These are phyloP conservation scores for Grallaria varia DNA, from an alignment of 2,113 vertebrate species.

Conservation along the genomic window DNA sequence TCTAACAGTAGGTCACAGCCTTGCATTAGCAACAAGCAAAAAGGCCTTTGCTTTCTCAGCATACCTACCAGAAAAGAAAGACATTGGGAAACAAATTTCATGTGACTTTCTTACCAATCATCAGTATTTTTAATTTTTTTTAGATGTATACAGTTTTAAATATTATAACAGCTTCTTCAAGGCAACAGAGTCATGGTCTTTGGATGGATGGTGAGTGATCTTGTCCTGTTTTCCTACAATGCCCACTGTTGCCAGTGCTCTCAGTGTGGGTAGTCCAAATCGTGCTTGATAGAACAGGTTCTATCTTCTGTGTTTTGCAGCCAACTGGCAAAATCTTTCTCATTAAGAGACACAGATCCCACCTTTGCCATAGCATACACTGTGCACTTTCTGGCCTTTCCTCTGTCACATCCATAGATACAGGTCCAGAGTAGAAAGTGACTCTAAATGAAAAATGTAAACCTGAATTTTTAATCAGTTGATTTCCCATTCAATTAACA, in stretches of 20 bases:
- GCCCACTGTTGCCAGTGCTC: background rate
- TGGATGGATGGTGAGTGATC: background rate
- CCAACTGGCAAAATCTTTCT: background rate
- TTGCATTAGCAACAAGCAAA: background rate
- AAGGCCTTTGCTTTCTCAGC: background rate
- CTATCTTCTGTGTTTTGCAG: background rate
- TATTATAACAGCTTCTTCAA: background rate
- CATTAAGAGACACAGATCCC: background rate
- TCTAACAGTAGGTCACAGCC: background rate
- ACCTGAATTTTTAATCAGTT: background rate
- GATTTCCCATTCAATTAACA: background rate
- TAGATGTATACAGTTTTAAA: background rate
- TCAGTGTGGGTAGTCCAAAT: background rate
- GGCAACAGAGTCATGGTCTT: background rate
- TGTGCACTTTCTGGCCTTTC: background rate
- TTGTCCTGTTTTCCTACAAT: background rate
- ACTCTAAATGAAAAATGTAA: background rate
- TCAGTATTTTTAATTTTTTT: background rate
- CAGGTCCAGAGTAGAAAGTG: fast-evolving
- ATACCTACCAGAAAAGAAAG: background rate
- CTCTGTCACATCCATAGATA: background rate
- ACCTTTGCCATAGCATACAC: background rate
- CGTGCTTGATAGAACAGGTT: background rate
- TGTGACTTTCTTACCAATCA: background rate
- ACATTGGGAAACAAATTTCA: background rate